These are phyloP conservation scores for Tenthredo scrophulariae DNA, from an alignment of 2,888 invertebrate species.

Conservation along the genomic window DNA sequence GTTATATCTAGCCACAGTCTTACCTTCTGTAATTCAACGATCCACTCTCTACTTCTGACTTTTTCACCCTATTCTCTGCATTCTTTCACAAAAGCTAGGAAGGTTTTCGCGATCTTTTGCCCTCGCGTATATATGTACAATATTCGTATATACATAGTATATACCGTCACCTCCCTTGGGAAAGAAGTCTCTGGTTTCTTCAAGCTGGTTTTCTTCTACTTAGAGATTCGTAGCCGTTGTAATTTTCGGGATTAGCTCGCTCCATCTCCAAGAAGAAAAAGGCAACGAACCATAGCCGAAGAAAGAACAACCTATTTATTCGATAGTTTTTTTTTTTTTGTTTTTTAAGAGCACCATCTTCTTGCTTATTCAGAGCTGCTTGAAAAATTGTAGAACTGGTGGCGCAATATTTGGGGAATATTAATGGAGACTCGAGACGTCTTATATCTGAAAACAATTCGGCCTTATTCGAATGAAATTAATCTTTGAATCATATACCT, in stretches of 20 bases:
- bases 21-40: constrained; percentile 54
- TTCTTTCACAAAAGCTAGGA: constrained; percentile 5
- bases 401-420: not conserved
- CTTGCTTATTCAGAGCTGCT: not conserved
- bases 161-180: constrained; percentile 15
- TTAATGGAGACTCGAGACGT: not conserved
- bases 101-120: constrained; percentile 2
- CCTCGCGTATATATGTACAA: not conserved
- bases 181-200: constrained; percentile 8
- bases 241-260: constrained; percentile 36
- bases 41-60: constrained; percentile 28
- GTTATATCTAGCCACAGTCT: constrained; percentile 67
- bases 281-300: not conserved
- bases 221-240: constrained; percentile 33
- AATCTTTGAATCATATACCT: not conserved
- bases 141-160: not conserved
- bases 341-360: not conserved
- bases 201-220: constrained; percentile 26
- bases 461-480: not conserved
- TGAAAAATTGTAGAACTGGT: not conserved
- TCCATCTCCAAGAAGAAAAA: not conserved
- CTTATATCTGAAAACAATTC: not conserved
- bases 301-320: constrained; percentile 6
- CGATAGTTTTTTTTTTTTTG: not conserved
- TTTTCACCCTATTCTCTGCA: not conserved